Conservation (phyloP, 2,888 invertebrate genomes). For the Gari tellinella region DNA sequence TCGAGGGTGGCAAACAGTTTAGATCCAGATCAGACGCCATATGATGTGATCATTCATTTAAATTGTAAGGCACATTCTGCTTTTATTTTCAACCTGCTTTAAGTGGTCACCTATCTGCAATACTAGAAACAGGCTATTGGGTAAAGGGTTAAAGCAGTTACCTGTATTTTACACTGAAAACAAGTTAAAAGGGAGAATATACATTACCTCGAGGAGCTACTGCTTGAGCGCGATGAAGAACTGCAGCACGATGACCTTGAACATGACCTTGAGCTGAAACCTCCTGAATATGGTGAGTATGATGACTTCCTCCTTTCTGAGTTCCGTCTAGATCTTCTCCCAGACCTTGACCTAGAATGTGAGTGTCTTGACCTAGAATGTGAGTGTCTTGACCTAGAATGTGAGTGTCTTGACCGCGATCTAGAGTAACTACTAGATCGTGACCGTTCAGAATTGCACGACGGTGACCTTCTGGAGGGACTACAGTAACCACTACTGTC, state of each 20-base stretch:
- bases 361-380: constrained; percentile 46
- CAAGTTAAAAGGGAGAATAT: neutral
- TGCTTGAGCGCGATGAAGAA: constrained; percentile 40
- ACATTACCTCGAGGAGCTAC: constrained; percentile 11
- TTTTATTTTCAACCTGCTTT: too few species aligned
- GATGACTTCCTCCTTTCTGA: constrained; percentile 39
- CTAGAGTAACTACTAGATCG: constrained; percentile 47
- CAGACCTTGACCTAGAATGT: constrained; percentile 35
- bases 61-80: too few species aligned
- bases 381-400: constrained; percentile 32
- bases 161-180: too few species aligned
- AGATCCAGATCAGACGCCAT: too few species aligned
- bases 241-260: constrained; percentile 53
- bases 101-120: too few species aligned
- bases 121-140: too few species aligned
- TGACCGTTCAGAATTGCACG: constrained; percentile 1
- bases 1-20: too few species aligned
- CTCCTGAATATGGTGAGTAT: constrained; percentile 61
- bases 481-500: constrained; percentile 67
- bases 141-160: too few species aligned
- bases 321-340: constrained; percentile 9
- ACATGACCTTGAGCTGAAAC: constrained; percentile 57
- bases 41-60: too few species aligned
- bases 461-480: constrained; percentile 14
- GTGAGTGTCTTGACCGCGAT: constrained; percentile 39